phyloP scores from a whole-genome alignment of 2,113 vertebrate genomes.

The Sakesphorus luctuosus region DNA sequence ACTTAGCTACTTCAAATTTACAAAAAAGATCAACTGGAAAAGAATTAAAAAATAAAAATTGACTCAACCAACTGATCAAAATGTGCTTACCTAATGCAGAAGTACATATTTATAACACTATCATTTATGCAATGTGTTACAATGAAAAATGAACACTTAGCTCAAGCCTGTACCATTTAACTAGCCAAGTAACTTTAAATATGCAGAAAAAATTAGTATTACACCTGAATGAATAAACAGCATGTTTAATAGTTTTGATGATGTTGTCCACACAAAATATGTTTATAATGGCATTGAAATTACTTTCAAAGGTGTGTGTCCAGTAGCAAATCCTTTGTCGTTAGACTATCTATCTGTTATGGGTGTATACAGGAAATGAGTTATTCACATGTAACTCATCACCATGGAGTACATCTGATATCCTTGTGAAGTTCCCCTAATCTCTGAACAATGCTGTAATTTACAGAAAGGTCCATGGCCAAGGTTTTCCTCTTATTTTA shows the following conservation, averaged over 20 bases:
- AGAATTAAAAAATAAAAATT: constrained; percentile 41
- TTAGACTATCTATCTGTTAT: constrained; percentile 72
- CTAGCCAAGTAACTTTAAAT: constrained; percentile 56
- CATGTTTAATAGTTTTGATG: constrained; percentile 52
- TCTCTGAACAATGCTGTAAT: constrained; percentile 56
- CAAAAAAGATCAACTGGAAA: constrained; percentile 60
- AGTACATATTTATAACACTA: constrained; percentile 57
- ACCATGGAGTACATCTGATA: constrained; percentile 34
- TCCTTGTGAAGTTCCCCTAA: constrained; percentile 64
- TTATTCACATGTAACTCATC: constrained; percentile 74
- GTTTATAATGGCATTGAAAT: constrained; percentile 66
- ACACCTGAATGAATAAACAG: constrained; percentile 25
- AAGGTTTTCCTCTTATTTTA: constrained; percentile 55
- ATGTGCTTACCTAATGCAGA: constrained; percentile 53
- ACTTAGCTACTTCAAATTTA: constrained; percentile 55
- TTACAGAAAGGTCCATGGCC: constrained; percentile 43
- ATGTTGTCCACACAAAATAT: constrained; percentile 57
- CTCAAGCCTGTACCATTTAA: constrained; percentile 46
- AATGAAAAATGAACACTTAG: constrained; percentile 60
- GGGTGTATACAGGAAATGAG: constrained; percentile 64
- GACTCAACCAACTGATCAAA: constrained; percentile 70
- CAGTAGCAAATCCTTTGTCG: constrained; percentile 71
- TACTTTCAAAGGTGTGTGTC: constrained; percentile 63
- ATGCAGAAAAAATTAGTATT: constrained; percentile 13
- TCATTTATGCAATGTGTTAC: constrained; percentile 63